A percentile compares a stretch with the other conserved stretches of the same genome.
phyloP scores from a whole-genome alignment of 2,888 invertebrate genomes.

The Drosophila testacea region DNA sequence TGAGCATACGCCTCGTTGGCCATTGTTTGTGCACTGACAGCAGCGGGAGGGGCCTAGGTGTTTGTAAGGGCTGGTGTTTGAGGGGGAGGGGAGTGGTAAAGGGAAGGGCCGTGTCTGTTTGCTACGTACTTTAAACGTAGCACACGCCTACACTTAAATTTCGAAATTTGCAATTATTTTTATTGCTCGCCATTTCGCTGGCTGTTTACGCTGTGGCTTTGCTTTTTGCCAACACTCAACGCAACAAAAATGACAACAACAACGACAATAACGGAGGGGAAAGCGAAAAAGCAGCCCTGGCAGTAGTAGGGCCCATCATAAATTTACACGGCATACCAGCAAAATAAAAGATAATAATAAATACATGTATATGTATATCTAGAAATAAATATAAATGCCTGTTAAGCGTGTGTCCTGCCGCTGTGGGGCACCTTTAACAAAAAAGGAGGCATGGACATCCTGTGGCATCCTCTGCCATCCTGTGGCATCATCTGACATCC shows the following conservation, averaged over 20 bases:
- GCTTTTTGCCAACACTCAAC: constrained; percentile 39
- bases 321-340: constrained; percentile 52
- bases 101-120: constrained; percentile 10
- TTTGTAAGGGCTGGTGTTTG: background rate
- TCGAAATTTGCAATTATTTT: constrained; percentile 81
- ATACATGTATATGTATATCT: constrained; percentile 12
- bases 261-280: background rate
- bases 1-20: constrained; percentile 71
- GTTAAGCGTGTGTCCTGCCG: constrained; percentile 42
- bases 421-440: constrained; percentile 12
- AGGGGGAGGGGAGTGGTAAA: background rate
- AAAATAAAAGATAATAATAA: constrained; percentile 35
- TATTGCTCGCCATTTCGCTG: constrained; percentile 77
- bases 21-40: constrained; percentile 66
- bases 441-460: background rate
- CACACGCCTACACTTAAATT: constrained; percentile 78
- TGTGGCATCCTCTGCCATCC: background rate
- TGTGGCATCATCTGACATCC: background rate
- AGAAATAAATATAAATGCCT: constrained; percentile 64
- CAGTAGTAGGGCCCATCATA: constrained; percentile 61
- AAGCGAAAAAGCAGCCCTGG: background rate
- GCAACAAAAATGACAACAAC: background rate
- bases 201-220: constrained; percentile 62
- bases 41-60: background rate
- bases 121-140: constrained; percentile 68